Base-by-base conservation (phyloP, 2,888 invertebrate species). In the Aphidoletes aphidimyza region DNA sequence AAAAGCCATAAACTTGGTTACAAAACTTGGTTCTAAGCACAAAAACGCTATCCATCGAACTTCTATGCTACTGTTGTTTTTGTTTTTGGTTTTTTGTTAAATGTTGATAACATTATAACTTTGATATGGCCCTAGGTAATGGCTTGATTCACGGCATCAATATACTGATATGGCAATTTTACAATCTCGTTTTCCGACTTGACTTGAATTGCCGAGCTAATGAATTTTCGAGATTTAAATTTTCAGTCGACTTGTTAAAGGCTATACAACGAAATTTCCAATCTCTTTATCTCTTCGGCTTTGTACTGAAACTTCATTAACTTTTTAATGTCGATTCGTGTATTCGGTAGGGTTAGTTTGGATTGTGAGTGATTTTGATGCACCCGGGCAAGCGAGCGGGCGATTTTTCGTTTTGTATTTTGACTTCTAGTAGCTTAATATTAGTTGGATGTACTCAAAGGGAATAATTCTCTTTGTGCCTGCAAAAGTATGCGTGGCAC, bases 211-310 rank as follows among this genome's bases (percentile, higher is more conserved):
- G 30, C 30, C 14, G 9, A 30, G 30, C 69, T 30, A 69, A 69
- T 69, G 69, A 69, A 69, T 69, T 69, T 69, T 69, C 34, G 69
- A 34, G 69, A 69, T 69, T 69, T 69, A 34, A 69, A 69, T 69
- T 69, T 69, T 69, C 69, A 26, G 11, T 26, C 11, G n/a, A 69
- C 14, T 69, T 30, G 69, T 69, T 69, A 30, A 69, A 69, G 69
- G 30, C 17, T 11, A 14, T 11, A 14, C 47, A 2, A 19, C 47
- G 26, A 3, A 11, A 1, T 69, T n/a, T 30, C 11, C 14, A 5
- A 5, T n/a, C 22, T 54, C 22, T 22, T 3, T 54, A 5, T 54
- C 22, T 54, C 54, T 54, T 54, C 22, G n/a, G n/a, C n/a, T 54
- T 6, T 22, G 9, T 2, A 54, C n/a, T 3, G 0, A 14, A 69